Conservation (phyloP, 37 sponge, comb jelly and placozoan species). For the Lycopodina hypogea region DNA sequence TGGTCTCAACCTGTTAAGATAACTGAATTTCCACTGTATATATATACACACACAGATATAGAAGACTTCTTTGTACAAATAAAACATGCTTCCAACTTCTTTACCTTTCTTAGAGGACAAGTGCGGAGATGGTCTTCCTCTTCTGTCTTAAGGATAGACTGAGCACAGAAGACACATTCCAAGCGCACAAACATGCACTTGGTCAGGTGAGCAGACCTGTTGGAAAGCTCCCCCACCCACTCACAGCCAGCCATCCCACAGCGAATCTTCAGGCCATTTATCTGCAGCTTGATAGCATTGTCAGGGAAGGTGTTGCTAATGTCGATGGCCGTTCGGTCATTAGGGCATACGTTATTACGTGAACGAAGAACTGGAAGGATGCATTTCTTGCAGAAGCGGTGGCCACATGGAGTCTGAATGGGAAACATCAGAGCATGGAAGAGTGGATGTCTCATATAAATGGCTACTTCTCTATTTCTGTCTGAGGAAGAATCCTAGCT, state of each 20-base stretch:
- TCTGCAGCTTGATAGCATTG: constrained; percentile 58
- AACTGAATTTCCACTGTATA: too few species aligned
- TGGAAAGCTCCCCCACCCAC: constrained; percentile 48
- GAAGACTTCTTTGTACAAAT: neutral
- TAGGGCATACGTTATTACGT: constrained; percentile 52
- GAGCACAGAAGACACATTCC: constrained; percentile 36
- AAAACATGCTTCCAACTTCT: too few species aligned
- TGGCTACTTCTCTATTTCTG: too few species aligned
- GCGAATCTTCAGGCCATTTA: constrained; percentile 42
- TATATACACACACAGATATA: neutral
- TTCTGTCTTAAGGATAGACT: neutral
- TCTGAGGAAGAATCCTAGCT: too few species aligned
- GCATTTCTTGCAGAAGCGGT: constrained; percentile 63
- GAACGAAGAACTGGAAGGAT: constrained; percentile 33
- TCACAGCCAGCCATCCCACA: constrained; percentile 53
- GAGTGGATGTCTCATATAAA: too few species aligned
- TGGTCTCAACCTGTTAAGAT: too few species aligned
- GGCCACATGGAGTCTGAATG: constrained; percentile 62
- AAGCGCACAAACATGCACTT: constrained; percentile 11
- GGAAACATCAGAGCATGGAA: neutral
- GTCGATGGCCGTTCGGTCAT: constrained; percentile 45
- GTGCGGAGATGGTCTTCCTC: neutral
- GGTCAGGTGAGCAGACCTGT: constrained; percentile 22
- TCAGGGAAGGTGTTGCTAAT: constrained; percentile 48
- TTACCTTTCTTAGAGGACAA: constrained; percentile 42